A percentile compares a stretch with the other conserved stretches of the same genome.
Conservation (phyloP, 2,888 invertebrate species). For the Drosophila yooni region DNA sequence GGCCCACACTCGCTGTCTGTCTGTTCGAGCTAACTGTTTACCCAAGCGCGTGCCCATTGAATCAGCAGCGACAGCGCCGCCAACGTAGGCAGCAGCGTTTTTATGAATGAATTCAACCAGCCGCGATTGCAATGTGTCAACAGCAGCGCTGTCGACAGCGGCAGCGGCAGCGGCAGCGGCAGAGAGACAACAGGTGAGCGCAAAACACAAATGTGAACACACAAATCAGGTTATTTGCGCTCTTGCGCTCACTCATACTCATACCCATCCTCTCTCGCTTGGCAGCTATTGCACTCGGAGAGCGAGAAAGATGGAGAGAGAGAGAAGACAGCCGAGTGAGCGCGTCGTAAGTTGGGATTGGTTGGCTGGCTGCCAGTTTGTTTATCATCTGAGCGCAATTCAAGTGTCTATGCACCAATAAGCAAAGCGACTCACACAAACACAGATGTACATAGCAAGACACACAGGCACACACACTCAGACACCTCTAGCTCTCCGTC, state of each 20-base stretch:
- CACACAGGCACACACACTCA: constrained; percentile 1
- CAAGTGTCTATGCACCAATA: constrained; percentile 38
- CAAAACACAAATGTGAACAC: constrained; percentile 2
- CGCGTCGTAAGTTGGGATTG: constrained; percentile 33
- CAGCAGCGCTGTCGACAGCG: constrained; percentile 4
- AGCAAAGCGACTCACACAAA: constrained; percentile 17
- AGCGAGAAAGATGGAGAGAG: not conserved
- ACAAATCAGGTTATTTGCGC: constrained; percentile 37
- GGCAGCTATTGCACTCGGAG: constrained; percentile 1
- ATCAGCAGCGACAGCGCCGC: constrained; percentile 29
- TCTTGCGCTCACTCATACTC: constrained; percentile 9
- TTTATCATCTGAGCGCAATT: constrained; percentile 31
- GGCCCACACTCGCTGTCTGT: not conserved
- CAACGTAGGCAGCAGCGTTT: constrained; percentile 21
- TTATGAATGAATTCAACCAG: constrained; percentile 39
- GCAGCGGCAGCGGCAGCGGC: not conserved
- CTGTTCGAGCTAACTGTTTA: constrained; percentile 44
- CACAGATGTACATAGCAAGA: constrained; percentile 2
- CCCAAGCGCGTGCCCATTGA: constrained; percentile 52
- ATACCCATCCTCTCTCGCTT: constrained; percentile 6
- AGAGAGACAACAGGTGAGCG: constrained; percentile 37
- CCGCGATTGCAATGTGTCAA: constrained; percentile 14
- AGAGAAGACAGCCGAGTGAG: constrained; percentile 32
- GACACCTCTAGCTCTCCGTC: not conserved
- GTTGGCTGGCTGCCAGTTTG: constrained; percentile 15